Evolutionary conservation across 2,113 vertebrate species (phyloP).

Genomic region (Urocitellus parryii): DNA sequence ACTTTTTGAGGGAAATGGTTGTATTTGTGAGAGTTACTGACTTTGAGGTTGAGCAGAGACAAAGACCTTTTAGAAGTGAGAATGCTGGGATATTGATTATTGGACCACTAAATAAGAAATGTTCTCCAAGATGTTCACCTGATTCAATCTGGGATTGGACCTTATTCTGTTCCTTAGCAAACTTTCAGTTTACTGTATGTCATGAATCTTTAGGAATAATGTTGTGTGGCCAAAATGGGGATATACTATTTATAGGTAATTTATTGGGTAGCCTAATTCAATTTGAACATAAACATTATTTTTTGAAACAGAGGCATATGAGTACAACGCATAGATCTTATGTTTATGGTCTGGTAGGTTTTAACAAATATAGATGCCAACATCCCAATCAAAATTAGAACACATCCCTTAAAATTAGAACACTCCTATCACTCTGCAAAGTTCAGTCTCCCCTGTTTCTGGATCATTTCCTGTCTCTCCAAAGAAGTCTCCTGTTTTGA

Average conservation of each 20-base stretch:
- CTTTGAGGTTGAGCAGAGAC: not conserved
- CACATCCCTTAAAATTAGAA: not conserved
- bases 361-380: not conserved
- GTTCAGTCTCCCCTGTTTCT: not conserved
- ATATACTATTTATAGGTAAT: not conserved
- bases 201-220: not conserved
- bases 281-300: not conserved
- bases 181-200: not conserved
- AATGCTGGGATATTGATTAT: not conserved
- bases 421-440: not conserved
- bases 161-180: not conserved
- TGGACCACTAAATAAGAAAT: not conserved
- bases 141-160: not conserved
- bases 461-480: not conserved
- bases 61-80: not conserved
- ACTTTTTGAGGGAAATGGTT: not conserved
- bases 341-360: not conserved
- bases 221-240: not conserved
- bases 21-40: conserved; percentile 5
- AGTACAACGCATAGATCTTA: not conserved
- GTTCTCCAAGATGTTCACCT: not conserved
- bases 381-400: not conserved
- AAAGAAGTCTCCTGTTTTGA: not conserved
- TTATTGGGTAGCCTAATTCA: not conserved
- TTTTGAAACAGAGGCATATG: not conserved